Evolutionary conservation across 1,140 invertebrate genomes (phyloP), one percentile per base, ranked within the genome.

Genomic region (Belonocnema kinseyi): DNA sequence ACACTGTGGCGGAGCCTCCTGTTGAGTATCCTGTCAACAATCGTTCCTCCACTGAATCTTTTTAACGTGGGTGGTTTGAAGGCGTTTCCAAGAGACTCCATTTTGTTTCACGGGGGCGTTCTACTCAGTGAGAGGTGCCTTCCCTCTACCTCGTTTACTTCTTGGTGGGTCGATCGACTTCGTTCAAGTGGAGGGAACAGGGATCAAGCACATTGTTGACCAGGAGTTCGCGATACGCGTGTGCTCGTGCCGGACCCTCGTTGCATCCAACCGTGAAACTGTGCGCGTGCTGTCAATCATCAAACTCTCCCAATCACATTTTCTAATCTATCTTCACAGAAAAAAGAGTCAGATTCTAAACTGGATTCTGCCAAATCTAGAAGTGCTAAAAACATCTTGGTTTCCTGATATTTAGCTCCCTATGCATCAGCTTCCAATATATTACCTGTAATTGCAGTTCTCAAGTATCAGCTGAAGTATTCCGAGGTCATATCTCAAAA

Each of bases 151-250:
- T 75, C 70, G 77, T 80, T 78, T 54, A 72, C 79, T 72, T 76
- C 74, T 66, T 40, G 61, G 61, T 66, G 61, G 61, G 61, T 79
- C 83, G 82, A 85, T 82, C 80, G 82, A 84, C 82, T 85, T 85
- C 58, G 78, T 79, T 82, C 79, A 81, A 74, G 80, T 86, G 85
- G 85, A 86, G 84, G 82, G 84, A 88, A 88, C 82, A 77, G 79
- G 79, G 46, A 75, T 33, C 58, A 79, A 82, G 85, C 85, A 89
- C 87, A 89, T 89, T 88, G 87, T 83, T 85, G 86, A 84, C 74
- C 87, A 80, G 85, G 86, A 87, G 87, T 88, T 85, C 88, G 86
- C 81, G 86, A 89, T 85, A 88, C 86, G 88, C 85, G 88, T 82
- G 87, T 84, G 86, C 82, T 78, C 77, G 79, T 76, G 79, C 46